Percentiles rank a stretch among this genome's conserved stretches.
phyloP scores from a whole-genome alignment of 2,888 invertebrate genomes.

The Euplagia quadripunctaria region DNA sequence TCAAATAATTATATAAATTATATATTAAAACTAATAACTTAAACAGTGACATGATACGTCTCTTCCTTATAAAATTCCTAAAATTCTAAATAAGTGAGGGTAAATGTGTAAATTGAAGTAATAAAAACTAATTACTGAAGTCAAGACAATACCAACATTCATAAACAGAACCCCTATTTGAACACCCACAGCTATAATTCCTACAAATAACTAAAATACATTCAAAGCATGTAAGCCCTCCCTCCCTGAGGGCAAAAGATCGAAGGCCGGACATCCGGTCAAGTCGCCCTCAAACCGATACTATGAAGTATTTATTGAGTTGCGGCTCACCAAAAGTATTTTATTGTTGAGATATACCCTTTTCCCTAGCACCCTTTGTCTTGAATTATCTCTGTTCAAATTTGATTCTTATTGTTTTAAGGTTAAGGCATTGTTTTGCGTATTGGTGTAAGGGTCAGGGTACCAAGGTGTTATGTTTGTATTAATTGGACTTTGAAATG shows the following conservation, averaged over 20 bases:
- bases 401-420: constrained; percentile 44
- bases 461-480: constrained; percentile 73
- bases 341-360: constrained; percentile 83
- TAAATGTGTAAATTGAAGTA: neutral
- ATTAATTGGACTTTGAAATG: constrained; percentile 78
- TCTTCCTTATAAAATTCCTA: neutral
- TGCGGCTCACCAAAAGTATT: constrained; percentile 85
- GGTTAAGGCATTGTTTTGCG: constrained; percentile 46
- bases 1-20: no score
- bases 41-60: neutral
- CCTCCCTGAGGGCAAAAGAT: constrained; percentile 78
- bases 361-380: constrained; percentile 63
- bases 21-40: neutral
- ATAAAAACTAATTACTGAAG: constrained; percentile 4
- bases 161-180: constrained; percentile 38
- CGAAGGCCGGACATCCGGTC: constrained; percentile 84
- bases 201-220: constrained; percentile 67
- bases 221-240: constrained; percentile 68
- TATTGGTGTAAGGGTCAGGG: constrained; percentile 43
- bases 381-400: constrained; percentile 38
- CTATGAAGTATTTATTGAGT: constrained; percentile 87
- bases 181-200: constrained; percentile 53
- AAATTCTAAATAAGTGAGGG: neutral
- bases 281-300: constrained; percentile 82
- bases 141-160: constrained; percentile 35